Evolutionary conservation across 2,888 invertebrate genomes (phyloP), one percentile per base, ranked within the genome.

Genomic region (Tenthredo distinguenda): DNA sequence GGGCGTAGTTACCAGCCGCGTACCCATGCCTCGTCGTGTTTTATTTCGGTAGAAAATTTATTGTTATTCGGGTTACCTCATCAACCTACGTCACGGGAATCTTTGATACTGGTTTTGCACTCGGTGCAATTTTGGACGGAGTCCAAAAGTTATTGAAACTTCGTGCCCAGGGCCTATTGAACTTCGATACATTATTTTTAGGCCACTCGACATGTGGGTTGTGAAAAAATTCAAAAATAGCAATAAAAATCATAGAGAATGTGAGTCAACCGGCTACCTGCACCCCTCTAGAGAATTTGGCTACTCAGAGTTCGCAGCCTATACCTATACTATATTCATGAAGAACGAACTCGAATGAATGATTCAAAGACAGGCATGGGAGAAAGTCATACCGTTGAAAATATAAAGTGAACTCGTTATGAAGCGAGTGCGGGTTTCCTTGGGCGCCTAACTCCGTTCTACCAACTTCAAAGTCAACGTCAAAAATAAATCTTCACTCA

Each of bases 161-260:
- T 71, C 43, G 9, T 47, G 71, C 68, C 68, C 76, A 82, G 81
- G 79, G 89, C 88, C 90, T 91, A 92, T 93, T 91, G 91, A 92
- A 92, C 90, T 89, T 89, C 89, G 90, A 91, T 89, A 74, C 26
- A 90, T 91, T 91, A 91, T 90, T 91, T 91, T 91, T 88, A 86
- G 55, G 43, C 68, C 68, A 83, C 83, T 83, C 71, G 68, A 83
- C 43, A 21, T 83, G 68, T 71, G n/a, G 50, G 83, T 62, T 65
- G 83, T 71, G 47, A 55, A 47, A 62, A 47, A 47, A 21, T 37
- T 40, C 12, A 81, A 9, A 40, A 81, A 62, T 34, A 81, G 77
- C 31, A n/a, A 77, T 77, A 77, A 77, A 81, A 62, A 55, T 77
- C 55, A 55, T 77, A 18, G n/a, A 50, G 31, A 55, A 50, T 55